Base-by-base conservation (phyloP, 1,140 invertebrate genomes). In the Homalodisca vitripennis region DNA sequence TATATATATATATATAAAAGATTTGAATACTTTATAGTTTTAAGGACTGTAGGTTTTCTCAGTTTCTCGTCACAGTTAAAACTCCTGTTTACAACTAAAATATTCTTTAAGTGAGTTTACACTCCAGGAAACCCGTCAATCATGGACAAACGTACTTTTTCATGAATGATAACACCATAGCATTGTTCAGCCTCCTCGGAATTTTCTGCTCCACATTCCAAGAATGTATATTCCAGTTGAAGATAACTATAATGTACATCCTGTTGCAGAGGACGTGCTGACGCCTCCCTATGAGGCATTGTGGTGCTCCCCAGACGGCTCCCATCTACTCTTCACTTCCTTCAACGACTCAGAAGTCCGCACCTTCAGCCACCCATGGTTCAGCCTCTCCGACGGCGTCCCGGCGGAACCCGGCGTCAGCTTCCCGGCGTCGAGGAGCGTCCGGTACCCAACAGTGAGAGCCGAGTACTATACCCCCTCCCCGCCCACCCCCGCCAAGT, bases 281-380 rank as follows among this genome's bases (percentile, higher is more conserved):
- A 86, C 88, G 66, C 83, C 66, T 10, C 60, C 82, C 62, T 84
- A 89, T 13, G 87, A 90, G 76, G 93, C 93, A 0, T 79, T 92
- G 55, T 97, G 94, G 94, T 88, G 91, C 63, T 94, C 93, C 46
- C 81, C 83, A 0, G 89, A 93, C 77, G 94, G 93, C 26, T 85
- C 86, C 1, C 87, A 89, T 73, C 83, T 98, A 24, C 83, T 94
- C 75, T 97, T 89, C 80, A 93, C 91, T 0, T 85, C 88, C 30
- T 97, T 96, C 81, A 93, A 98, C 81, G 95, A 97, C 79, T 88
- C 87, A 10, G 83, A 85, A 69, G 92, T 95, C 31, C 86, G 86
- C 13, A 84, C 85, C 72, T 86, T 92, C 75, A 87, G 89, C 65
- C 90, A 89, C 78, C 91, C 91, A 0, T 91, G 89, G 86, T 87